Conservation (phyloP, 2,113 vertebrate genomes). For the Oreochromis aureus region DNA sequence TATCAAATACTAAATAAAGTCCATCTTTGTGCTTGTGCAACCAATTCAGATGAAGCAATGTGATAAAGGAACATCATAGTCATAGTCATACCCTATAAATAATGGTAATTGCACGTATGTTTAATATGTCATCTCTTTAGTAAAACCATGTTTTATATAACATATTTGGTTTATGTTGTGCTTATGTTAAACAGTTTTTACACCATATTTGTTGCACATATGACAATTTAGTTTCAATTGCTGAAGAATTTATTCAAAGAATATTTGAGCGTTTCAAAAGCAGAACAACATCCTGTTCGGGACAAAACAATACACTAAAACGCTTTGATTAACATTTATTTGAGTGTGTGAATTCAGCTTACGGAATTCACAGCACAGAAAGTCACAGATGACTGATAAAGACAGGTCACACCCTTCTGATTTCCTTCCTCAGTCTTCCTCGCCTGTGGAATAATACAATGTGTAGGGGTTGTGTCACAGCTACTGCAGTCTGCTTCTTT, state of each 20-base stretch:
- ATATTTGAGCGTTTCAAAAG: neutral
- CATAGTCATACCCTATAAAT: neutral
- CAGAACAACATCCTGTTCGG: neutral
- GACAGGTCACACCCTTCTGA: neutral
- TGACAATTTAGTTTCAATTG: neutral
- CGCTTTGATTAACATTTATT: neutral
- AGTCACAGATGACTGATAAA: neutral
- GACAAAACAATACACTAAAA: neutral
- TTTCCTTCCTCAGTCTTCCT: neutral
- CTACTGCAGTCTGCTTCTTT: neutral
- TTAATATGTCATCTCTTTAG: neutral
- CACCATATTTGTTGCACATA: neutral
- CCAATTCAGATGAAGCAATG: neutral
- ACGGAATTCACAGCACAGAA: constrained; percentile 9
- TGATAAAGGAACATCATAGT: neutral
- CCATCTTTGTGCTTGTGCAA: neutral
- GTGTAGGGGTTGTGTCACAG: neutral
- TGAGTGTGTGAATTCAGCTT: neutral
- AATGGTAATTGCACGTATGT: neutral
- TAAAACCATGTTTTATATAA: neutral
- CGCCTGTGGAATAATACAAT: neutral
- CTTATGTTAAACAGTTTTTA: neutral
- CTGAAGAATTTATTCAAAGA: neutral
- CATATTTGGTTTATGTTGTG: neutral
- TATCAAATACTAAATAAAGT: neutral